Conservation (phyloP, 1,140 invertebrate species). For the Atta colombica region DNA sequence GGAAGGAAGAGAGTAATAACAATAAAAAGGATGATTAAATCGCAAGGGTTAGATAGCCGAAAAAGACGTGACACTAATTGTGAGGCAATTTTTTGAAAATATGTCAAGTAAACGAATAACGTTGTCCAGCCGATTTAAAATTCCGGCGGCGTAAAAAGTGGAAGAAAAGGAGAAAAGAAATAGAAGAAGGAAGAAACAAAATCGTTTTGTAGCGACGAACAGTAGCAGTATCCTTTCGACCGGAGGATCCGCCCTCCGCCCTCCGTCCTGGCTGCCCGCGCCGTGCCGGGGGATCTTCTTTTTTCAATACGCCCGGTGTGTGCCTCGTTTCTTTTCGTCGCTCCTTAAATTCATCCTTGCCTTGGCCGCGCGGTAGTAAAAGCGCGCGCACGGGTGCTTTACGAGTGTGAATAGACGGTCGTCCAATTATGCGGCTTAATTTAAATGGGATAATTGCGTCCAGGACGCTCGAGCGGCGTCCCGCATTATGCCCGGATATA, state of each 20-base stretch:
- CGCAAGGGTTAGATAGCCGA: not conserved
- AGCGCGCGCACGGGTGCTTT: constrained; percentile 78
- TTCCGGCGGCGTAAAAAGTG: constrained; percentile 16
- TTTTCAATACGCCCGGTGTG: constrained; percentile 48
- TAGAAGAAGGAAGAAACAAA: constrained; percentile 36
- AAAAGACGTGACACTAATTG: too few relatives aligned
- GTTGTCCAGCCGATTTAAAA: constrained; percentile 44
- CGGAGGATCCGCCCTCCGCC: constrained; percentile 77
- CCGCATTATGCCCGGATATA: constrained; percentile 67
- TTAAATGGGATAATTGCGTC: constrained; percentile 85
- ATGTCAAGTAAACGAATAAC: constrained; percentile 39
- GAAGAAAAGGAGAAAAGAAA: constrained; percentile 1
- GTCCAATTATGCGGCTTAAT: constrained; percentile 85
- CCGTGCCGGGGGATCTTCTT: constrained; percentile 40
- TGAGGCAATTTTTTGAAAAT: constrained; percentile 9
- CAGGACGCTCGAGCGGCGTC: constrained; percentile 60
- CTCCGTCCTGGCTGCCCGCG: constrained; percentile 32
- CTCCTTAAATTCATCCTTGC: constrained; percentile 67
- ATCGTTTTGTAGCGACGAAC: constrained; percentile 75
- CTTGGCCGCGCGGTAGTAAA: constrained; percentile 77
- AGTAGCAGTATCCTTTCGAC: constrained; percentile 80
- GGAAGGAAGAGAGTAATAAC: not conserved
- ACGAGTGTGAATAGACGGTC: constrained; percentile 84
- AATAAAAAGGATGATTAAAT: not conserved
- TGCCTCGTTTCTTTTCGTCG: constrained; percentile 59